Evolutionary conservation across 2,113 vertebrate species (phyloP), one percentile per base, ranked within the genome.

Genomic region (Patagioenas fasciata): DNA sequence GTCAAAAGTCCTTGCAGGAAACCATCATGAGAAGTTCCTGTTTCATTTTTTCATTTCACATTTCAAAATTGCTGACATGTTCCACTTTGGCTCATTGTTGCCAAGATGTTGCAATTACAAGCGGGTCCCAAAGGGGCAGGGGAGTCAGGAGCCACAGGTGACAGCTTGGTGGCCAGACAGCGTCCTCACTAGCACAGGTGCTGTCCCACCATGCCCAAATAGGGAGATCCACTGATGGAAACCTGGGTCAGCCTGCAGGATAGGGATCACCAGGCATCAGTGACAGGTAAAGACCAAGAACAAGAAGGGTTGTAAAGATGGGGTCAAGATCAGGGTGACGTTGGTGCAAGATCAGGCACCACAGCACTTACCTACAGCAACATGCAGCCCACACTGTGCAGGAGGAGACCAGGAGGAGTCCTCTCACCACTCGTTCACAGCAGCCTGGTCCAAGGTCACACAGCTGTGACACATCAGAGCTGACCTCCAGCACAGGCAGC

Each of bases 51-150:
- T 51, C 18, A 31, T 53, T 77, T 17, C 2, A 7, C 9, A 10
- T 88, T 69, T 83, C 12, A 57, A 17, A 86, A 65, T 26, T 77
- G 9, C 11, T 61, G 38, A 1, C 0, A 0, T 28, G 7, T 38
- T 69, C 50, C 2, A 2, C 36, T 86, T 92, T 57, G 36, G 7
- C 20, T 83, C 3, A 0, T 57, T 83, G 28, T 44, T 72, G 7
- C 14, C 54, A 73, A 47, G 31, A 40, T 6, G 1, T 32, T 29
- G 8, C 25, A 47, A 28, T 7, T 3, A 3, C 0, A 0, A 60
- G 36, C 7, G 28, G 38, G 6, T 40, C 10, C 13, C 1, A 0
- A 9, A 24, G 38, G 14, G 4, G 8, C 3, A 7, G 28, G 10
- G 54, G 28, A 61, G 12, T 24, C 2, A 2, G 47, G 25, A 79